A percentile compares a stretch with the other conserved stretches of the same genome.
Conservation (phyloP, 2,888 invertebrate genomes). For the Ceriagrion tenellum region DNA sequence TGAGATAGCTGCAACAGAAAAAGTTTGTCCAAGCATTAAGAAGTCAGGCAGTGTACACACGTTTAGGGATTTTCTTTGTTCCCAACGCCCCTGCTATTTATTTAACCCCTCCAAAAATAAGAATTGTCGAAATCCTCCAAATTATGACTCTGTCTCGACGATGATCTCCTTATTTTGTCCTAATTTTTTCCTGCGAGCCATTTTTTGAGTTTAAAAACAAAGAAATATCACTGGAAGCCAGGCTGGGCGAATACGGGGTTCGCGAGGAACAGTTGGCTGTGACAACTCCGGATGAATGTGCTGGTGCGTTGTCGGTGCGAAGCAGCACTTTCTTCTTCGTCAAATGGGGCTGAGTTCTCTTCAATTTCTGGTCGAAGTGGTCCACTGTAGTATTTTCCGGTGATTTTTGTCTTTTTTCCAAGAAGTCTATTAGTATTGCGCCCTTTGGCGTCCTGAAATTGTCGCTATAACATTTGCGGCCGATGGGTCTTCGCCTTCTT, state of each 20-base stretch:
- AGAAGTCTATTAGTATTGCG: background rate
- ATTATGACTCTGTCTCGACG: background rate
- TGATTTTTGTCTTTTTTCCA: constrained; percentile 67
- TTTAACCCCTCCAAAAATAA: background rate
- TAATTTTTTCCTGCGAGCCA: background rate
- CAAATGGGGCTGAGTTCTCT: background rate
- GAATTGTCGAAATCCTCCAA: background rate
- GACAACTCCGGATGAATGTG: too few relatives aligned
- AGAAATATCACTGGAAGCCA: background rate
- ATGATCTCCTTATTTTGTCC: background rate
- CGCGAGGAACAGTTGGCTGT: background rate
- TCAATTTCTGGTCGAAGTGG: background rate
- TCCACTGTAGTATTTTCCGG: constrained; percentile 13
- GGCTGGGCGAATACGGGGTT: background rate
- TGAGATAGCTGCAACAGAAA: too few relatives aligned
- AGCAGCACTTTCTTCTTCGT: background rate
- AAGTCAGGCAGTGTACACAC: too few relatives aligned
- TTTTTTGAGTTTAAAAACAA: background rate
- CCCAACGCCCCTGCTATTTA: too few relatives aligned
- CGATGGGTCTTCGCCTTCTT: constrained; percentile 18
- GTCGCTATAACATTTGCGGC: background rate
- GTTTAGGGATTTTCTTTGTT: too few relatives aligned
- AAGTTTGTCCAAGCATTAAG: too few relatives aligned
- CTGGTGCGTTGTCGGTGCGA: constrained; percentile 13
- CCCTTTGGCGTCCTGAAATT: background rate